Evolutionary conservation across 2,797 vertebrate species (phyloP).

Genomic region (Periophthalmus magnuspinnatus): DNA sequence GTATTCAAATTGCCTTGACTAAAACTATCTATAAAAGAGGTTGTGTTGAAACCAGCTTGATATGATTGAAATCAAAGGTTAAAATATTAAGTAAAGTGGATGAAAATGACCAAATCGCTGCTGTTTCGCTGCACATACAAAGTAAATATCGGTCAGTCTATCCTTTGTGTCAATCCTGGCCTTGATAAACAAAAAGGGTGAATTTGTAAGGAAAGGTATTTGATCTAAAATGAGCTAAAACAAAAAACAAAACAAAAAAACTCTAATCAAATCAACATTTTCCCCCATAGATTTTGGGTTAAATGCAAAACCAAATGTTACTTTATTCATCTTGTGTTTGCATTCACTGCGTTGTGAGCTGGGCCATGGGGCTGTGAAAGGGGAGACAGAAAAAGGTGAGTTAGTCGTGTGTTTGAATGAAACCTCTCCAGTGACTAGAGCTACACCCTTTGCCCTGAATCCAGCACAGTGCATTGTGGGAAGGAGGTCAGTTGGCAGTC

Average conservation of each 20-base stretch:
- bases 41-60: neutral
- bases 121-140: too few relatives aligned
- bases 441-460: conserved; percentile 64
- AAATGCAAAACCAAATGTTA: neutral
- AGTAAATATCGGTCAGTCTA: too few relatives aligned
- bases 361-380: conserved; percentile 29
- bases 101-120: neutral
- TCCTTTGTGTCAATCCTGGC: too few relatives aligned
- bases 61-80: neutral
- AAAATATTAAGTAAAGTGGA: neutral
- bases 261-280: neutral
- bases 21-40: neutral
- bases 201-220: too few relatives aligned
- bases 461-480: conserved; percentile 62
- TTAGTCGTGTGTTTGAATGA: conserved; percentile 33
- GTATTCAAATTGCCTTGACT: neutral
- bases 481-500: conserved; percentile 43
- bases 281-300: neutral
- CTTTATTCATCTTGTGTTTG: neutral
- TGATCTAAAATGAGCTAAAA: too few relatives aligned
- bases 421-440: conserved; percentile 48
- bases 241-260: too few relatives aligned
- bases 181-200: too few relatives aligned
- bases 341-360: conserved; percentile 7
- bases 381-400: conserved; percentile 36